Conservation (phyloP, 2,888 invertebrate species). For the Stratiomys singularior region DNA sequence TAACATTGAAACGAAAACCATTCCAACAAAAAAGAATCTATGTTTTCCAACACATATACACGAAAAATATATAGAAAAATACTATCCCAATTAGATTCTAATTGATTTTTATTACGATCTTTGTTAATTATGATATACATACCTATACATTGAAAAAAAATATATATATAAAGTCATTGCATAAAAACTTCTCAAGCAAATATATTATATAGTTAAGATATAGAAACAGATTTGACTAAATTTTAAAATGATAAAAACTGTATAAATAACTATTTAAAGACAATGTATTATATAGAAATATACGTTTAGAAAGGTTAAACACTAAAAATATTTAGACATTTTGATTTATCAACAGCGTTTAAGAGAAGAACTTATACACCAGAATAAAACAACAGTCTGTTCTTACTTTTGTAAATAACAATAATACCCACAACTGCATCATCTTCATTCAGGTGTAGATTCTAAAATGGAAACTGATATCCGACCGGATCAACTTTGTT, state of each 20-base stretch:
- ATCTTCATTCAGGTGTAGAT: background rate
- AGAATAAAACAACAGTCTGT: slow-evolving; percentile 7
- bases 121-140: background rate
- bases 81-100: background rate
- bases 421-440: background rate
- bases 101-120: background rate
- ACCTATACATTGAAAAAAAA: background rate
- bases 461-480: no score
- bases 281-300: slow-evolving; percentile 39
- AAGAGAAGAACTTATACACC: background rate
- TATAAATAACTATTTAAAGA: slow-evolving; percentile 32
- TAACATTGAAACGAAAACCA: slow-evolving; percentile 1
- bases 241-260: slow-evolving; percentile 33
- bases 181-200: slow-evolving; percentile 31
- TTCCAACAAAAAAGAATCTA: slow-evolving; percentile 34
- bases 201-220: slow-evolving; percentile 22
- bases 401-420: slow-evolving; percentile 26
- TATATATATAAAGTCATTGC: background rate
- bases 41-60: slow-evolving; percentile 39
- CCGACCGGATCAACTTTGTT: background rate
- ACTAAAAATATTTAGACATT: slow-evolving; percentile 24
- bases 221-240: slow-evolving; percentile 26
- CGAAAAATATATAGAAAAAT: background rate
- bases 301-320: slow-evolving; percentile 24
- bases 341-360: slow-evolving; percentile 19